Conservation (phyloP, 2,888 invertebrate species). For the Dicranocentrus wangi region DNA sequence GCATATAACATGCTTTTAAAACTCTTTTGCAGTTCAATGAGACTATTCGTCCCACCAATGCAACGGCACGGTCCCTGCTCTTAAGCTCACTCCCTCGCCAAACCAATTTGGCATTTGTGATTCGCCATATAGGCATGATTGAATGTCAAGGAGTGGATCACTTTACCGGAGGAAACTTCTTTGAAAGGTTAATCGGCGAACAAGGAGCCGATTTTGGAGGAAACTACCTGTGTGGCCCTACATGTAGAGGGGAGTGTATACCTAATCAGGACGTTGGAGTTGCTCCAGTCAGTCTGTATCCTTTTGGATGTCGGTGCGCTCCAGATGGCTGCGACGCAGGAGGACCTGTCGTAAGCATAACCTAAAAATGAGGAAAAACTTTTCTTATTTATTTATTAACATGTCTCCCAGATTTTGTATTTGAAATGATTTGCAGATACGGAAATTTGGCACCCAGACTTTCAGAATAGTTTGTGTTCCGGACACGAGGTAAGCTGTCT, state of each 20-base stretch:
- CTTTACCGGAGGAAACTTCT: slow-evolving; percentile 26
- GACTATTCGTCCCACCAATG: too few relatives aligned
- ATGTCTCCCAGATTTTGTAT: too few relatives aligned
- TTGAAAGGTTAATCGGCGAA: slow-evolving; percentile 27
- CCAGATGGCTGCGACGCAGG: slow-evolving; percentile 14
- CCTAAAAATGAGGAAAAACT: too few relatives aligned
- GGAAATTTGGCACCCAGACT: background rate
- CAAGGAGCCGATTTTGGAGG: slow-evolving; percentile 24
- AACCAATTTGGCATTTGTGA: background rate
- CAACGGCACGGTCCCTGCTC: too few relatives aligned
- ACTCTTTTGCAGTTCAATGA: too few relatives aligned
- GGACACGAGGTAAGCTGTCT: slow-evolving; percentile 19
- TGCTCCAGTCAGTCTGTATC: slow-evolving; percentile 31
- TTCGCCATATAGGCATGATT: slow-evolving; percentile 29
- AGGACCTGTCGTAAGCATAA: slow-evolving; percentile 19
- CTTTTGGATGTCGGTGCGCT: slow-evolving; percentile 43
- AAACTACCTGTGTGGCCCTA: slow-evolving; percentile 32
- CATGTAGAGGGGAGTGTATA: slow-evolving; percentile 37
- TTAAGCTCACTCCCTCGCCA: too few relatives aligned
- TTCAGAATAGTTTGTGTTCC: slow-evolving; percentile 43
- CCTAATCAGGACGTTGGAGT: slow-evolving; percentile 41
- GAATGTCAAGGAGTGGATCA: slow-evolving; percentile 34
- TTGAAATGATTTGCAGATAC: background rate
- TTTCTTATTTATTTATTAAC: too few relatives aligned
- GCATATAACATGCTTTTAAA: too few relatives aligned